Evolutionary conservation across 2,797 vertebrate genomes (phyloP).

Genomic region (Petrocephalus sullivani): DNA sequence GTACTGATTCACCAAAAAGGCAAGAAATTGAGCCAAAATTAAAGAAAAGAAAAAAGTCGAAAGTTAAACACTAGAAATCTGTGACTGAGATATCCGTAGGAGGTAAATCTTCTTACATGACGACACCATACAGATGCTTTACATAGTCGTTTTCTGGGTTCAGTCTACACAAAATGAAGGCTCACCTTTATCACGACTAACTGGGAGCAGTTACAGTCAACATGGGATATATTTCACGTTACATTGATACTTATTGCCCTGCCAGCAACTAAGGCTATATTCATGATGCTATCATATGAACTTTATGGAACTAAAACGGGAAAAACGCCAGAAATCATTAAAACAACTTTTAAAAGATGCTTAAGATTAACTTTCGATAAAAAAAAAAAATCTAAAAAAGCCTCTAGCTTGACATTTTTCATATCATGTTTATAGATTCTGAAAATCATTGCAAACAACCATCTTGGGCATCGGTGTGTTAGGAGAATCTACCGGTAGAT

Average conservation of each 20-base stretch:
- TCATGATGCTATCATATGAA: not conserved
- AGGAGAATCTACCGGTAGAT: not conserved
- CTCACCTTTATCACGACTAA: not conserved
- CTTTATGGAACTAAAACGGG: not conserved
- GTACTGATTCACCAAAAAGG: not conserved
- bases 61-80: not conserved
- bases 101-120: not conserved
- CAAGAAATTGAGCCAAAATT: not conserved
- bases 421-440: not conserved
- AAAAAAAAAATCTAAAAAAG: not conserved
- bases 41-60: not conserved
- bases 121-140: not conserved
- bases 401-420: not conserved
- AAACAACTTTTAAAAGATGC: not conserved
- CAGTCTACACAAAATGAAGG: not conserved
- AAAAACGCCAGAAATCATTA: not conserved
- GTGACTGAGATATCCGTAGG: not conserved
- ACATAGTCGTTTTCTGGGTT: not conserved
- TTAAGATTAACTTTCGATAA: not conserved
- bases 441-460: too few relatives aligned
- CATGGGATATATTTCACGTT: not conserved
- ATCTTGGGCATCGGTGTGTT: too few relatives aligned
- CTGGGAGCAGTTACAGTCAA: not conserved
- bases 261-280: not conserved
- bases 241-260: not conserved